These are phyloP conservation scores for Drosophila hydei DNA, from an alignment of 1,140 invertebrate genomes.

Conservation along the genomic window DNA sequence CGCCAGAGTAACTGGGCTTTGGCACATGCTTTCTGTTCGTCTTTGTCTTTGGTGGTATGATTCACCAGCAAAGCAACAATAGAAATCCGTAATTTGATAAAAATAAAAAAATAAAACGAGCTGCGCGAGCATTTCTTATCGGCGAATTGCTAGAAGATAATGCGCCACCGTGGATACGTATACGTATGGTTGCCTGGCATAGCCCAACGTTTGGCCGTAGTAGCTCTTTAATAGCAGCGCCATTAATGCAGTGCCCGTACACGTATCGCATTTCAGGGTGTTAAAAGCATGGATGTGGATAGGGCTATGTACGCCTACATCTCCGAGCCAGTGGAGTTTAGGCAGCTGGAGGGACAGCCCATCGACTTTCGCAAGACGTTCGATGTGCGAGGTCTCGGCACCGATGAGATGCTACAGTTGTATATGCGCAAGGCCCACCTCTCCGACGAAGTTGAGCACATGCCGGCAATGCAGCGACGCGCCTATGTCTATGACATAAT, in stretches of 20 bases:
- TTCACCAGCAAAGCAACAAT: constrained; percentile 42
- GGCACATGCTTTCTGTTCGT: too few relatives aligned
- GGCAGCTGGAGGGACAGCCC: constrained; percentile 62
- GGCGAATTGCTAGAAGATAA: constrained; percentile 63
- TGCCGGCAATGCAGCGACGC: constrained; percentile 67
- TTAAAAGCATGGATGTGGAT: constrained; percentile 53
- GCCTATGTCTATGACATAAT: constrained; percentile 80
- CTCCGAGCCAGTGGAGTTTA: constrained; percentile 75
- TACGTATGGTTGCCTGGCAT: constrained; percentile 17
- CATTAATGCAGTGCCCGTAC: constrained; percentile 55
- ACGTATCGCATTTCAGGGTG: constrained; percentile 56
- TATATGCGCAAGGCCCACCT: constrained; percentile 72
- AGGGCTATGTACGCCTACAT: constrained; percentile 64
- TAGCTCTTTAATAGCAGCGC: constrained; percentile 12
- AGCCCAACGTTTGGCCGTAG: background rate
- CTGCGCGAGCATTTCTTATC: constrained; percentile 57
- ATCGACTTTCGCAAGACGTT: constrained; percentile 79
- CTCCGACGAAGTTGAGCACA: constrained; percentile 61
- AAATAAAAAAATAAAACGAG: constrained; percentile 11
- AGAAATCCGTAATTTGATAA: constrained; percentile 58
- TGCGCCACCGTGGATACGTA: constrained; percentile 24
- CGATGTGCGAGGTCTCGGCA: constrained; percentile 70
- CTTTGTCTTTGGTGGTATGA: constrained; percentile 36
- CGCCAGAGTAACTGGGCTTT: background rate
- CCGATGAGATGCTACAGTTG: constrained; percentile 73